Conservation (phyloP, 2,888 invertebrate species). For the Sturmia bella region DNA sequence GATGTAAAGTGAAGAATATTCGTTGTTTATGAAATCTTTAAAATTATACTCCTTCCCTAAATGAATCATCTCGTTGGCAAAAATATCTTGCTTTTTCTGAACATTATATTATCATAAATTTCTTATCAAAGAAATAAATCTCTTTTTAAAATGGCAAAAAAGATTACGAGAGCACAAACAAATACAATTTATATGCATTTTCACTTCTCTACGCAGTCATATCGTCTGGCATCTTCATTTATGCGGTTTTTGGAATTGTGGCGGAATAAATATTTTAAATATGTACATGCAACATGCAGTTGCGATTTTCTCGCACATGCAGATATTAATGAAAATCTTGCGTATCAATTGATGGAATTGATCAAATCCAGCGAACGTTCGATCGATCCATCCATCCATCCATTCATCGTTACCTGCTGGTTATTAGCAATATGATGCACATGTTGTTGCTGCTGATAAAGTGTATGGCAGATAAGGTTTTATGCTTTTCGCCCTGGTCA, state of each 20-base stretch:
- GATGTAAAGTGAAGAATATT: slow-evolving; percentile 4
- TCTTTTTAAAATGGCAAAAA: slow-evolving; percentile 62
- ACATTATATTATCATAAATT: slow-evolving; percentile 68
- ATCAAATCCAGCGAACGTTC: slow-evolving; percentile 65
- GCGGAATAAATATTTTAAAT: not conserved
- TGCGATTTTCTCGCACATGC: slow-evolving; percentile 10
- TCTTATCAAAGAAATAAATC: slow-evolving; percentile 69
- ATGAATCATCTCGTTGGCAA: not conserved
- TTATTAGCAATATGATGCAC: slow-evolving; percentile 53
- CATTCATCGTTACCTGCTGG: slow-evolving; percentile 59
- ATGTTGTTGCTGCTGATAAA: slow-evolving; percentile 26
- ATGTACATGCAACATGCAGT: not conserved
- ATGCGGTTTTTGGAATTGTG: slow-evolving; percentile 1
- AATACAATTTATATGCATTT: slow-evolving; percentile 64
- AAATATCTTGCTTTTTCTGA: slow-evolving; percentile 19
- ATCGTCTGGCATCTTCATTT: slow-evolving; percentile 3
- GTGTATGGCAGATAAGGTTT: slow-evolving; percentile 31
- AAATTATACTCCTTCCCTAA: not conserved
- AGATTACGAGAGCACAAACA: slow-evolving; percentile 46
- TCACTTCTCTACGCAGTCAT: slow-evolving; percentile 37
- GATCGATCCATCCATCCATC: slow-evolving; percentile 59
- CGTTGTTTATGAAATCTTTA: not conserved
- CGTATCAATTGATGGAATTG: slow-evolving; percentile 67
- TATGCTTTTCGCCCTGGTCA: slow-evolving; percentile 23
- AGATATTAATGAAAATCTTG: slow-evolving; percentile 12